A percentile compares a stretch with the other conserved stretches of the same genome.
phyloP scores from a whole-genome alignment of 2,888 invertebrate species.

The Girardia tigrina region DNA sequence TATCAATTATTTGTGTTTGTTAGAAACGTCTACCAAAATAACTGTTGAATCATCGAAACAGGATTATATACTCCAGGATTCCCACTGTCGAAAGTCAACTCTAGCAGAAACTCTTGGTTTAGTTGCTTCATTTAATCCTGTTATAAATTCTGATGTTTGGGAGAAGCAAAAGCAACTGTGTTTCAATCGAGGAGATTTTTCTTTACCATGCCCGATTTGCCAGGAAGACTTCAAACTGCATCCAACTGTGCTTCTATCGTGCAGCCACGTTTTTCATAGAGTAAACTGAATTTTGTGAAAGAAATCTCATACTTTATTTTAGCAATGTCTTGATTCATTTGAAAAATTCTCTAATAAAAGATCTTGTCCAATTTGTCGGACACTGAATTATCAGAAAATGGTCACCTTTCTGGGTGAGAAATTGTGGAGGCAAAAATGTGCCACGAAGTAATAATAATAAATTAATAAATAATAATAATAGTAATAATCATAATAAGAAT shows the following conservation, averaged over 20 bases:
- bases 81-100: not conserved
- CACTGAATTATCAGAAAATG: conserved; percentile 47
- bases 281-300: conserved; percentile 39
- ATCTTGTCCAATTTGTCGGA: conserved; percentile 49
- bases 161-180: conserved; percentile 43
- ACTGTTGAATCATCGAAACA: too few species aligned
- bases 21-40: too few species aligned
- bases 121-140: conserved; percentile 42
- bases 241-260: conserved; percentile 47
- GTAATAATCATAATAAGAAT: too few species aligned
- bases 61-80: not conserved
- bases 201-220: conserved; percentile 49
- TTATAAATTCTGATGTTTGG: conserved; percentile 47
- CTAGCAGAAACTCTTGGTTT: conserved; percentile 47
- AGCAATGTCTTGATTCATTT: conserved; percentile 48
- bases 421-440: conserved; percentile 43
- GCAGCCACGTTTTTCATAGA: conserved; percentile 49
- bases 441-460: conserved; percentile 46
- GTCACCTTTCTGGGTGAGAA: conserved; percentile 48
- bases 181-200: conserved; percentile 46
- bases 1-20: too few species aligned
- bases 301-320: not conserved
- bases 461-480: too few species aligned
- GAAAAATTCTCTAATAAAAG: conserved; percentile 48
- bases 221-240: conserved; percentile 49